A percentile compares a stretch with the other conserved stretches of the same genome.
These are phyloP conservation scores for Phenganax stokvisi DNA, from an alignment of 92 coral and sea anemone genomes.

Conservation along the genomic window DNA sequence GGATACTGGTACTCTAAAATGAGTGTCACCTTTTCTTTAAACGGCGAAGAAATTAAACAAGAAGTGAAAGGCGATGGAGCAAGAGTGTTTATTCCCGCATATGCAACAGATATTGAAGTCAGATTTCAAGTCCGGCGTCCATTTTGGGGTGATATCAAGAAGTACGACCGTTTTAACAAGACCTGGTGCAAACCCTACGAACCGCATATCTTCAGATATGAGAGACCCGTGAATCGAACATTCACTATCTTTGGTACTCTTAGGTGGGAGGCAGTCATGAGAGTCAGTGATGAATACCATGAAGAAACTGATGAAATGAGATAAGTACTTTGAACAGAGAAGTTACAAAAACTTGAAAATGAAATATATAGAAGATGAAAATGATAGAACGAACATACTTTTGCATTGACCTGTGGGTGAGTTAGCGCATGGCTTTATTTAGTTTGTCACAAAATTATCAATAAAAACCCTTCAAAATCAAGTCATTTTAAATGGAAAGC, in stretches of 20 bases:
- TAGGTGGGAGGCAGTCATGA: constrained; percentile 49
- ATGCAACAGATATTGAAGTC: constrained; percentile 36
- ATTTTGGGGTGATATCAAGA: constrained; percentile 49
- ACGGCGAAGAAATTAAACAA: neutral
- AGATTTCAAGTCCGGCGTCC: constrained; percentile 13
- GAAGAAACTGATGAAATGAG: constrained; percentile 48
- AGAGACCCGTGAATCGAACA: constrained; percentile 49
- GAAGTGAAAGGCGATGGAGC: constrained; percentile 37
- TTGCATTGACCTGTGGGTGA: no score
- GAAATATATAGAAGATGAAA: no score
- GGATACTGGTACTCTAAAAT: constrained; percentile 49
- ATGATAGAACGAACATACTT: no score
- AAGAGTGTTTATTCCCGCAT: constrained; percentile 28
- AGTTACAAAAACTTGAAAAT: neutral
- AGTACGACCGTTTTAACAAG: constrained; percentile 50
- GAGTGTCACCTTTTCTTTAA: constrained; percentile 30
- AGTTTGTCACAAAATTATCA: no score
- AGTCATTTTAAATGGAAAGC: no score
- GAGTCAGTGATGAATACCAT: constrained; percentile 40
- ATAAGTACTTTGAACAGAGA: neutral
- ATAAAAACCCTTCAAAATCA: no score
- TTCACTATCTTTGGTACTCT: constrained; percentile 47
- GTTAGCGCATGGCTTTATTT: no score
- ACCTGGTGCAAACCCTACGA: constrained; percentile 42
- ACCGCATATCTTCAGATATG: constrained; percentile 50